phyloP scores from a whole-genome alignment of 2,888 invertebrate genomes.

The Eupithecia pulchellata region DNA sequence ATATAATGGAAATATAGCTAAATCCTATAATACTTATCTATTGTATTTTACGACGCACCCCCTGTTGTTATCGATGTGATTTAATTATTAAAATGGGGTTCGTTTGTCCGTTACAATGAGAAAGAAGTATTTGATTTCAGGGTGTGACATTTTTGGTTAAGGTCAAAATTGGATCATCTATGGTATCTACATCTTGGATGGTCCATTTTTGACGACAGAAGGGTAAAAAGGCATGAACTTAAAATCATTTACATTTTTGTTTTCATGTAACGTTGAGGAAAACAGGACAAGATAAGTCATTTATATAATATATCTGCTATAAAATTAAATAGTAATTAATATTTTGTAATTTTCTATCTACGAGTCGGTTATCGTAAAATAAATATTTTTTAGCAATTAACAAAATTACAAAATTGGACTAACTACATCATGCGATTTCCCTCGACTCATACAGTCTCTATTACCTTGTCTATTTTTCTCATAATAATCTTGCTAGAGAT shows the following conservation, averaged over 20 bases:
- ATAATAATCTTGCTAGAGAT: conserved; percentile 5
- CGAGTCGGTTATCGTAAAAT: too few relatives aligned
- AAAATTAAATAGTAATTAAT: too few relatives aligned
- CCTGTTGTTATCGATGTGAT: background rate
- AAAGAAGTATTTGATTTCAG: background rate
- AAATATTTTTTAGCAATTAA: too few relatives aligned
- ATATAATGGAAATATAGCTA: conserved; percentile 5
- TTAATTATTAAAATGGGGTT: conserved; percentile 10
- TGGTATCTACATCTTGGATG: too few relatives aligned
- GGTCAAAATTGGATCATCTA: too few relatives aligned
- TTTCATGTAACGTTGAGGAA: too few relatives aligned
- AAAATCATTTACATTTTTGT: too few relatives aligned
- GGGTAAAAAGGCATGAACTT: too few relatives aligned
- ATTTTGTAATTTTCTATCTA: too few relatives aligned
- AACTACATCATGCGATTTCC: background rate
- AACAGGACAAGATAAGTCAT: too few relatives aligned
- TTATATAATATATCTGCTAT: too few relatives aligned
- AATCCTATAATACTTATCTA: conserved; percentile 6
- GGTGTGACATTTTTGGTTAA: too few relatives aligned
- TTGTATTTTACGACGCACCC: conserved; percentile 10
- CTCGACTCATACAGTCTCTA: background rate
- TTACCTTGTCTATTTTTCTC: background rate
- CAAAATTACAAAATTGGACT: background rate
- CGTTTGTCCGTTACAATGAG: background rate
- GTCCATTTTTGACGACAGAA: background rate